Base-by-base conservation (phyloP, 35 echinoderm and acorn worm species). In the Hemicentrotus pulcherrimus region DNA sequence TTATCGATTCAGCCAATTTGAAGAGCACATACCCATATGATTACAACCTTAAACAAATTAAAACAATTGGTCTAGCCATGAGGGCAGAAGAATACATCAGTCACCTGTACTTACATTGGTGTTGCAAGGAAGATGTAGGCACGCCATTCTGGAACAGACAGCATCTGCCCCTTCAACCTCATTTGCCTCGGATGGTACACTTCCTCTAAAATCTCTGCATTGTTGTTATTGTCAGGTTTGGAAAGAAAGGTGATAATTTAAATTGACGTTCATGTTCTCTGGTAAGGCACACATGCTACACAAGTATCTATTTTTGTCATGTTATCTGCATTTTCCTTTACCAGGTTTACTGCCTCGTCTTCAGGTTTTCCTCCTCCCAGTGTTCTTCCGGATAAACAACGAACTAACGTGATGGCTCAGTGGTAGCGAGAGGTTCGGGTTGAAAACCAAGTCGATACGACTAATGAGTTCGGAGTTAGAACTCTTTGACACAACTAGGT, bases 131-230 rank as follows among this genome's bases (percentile, higher is more conserved):
- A 98, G 31, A 97, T 95, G 89, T 97, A 98, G 32, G 47, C 35
- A 24, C 95, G 86, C 97, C 97, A 98, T 47, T 97, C 95, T 0
- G 90, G 90, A 32, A 98, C 89, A 31, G 47, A 91, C 50, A 96
- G 87, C 97, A 98, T 98, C 91, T 98, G 97, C 16, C 97, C 97
- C 47, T 98, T 98, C 28, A 98, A 86, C 30, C 97, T 95, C 41
- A 98, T 92, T 59, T 95, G 94, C 86, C 96, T 71, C 30, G 97
- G 97, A 61, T 98, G 97, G 59, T 95, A 98, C 32, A 96, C 95
- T 28, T 98, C 97, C 33, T 96, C 97, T 46, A 98, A 59, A 70
- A 98, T 98, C 88, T 98, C 97, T 98, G 88, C 22, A 94, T 86
- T 92, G 33, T 41, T 41, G 31, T 48, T 18, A 31, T 45, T 90